Evolutionary conservation across 92 coral and sea anemone species (phyloP).

Genomic region (Parazoanthus atlanticus): DNA sequence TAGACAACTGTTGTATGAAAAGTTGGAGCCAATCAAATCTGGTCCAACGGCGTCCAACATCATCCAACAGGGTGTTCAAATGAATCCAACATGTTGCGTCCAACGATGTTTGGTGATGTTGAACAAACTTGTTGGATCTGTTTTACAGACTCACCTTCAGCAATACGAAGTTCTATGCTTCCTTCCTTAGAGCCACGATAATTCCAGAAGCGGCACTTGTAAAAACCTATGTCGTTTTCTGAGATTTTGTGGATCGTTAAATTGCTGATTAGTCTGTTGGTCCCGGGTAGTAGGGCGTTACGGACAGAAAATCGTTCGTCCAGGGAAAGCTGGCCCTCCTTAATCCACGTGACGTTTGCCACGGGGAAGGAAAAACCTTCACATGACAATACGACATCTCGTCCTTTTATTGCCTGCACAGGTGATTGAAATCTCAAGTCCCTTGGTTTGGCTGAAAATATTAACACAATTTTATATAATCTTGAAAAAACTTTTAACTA

Average conservation of each 20-base stretch:
- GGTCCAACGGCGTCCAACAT: too few relatives aligned
- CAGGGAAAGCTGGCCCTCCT: neutral
- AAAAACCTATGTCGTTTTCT: neutral
- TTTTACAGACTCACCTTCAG: neutral
- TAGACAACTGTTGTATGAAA: too few relatives aligned
- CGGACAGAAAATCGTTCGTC: neutral
- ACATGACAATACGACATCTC: slow-evolving; percentile 8
- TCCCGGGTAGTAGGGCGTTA: neutral
- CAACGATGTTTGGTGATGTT: too few relatives aligned
- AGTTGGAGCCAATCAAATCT: too few relatives aligned
- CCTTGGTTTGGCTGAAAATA: slow-evolving; percentile 26
- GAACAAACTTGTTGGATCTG: too few relatives aligned
- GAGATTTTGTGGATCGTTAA: slow-evolving; percentile 9
- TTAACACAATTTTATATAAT: neutral
- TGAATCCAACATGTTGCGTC: too few relatives aligned
- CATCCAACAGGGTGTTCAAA: too few relatives aligned
- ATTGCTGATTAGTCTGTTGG: slow-evolving; percentile 8
- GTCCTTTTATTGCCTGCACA: neutral
- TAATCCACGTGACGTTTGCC: slow-evolving; percentile 26
- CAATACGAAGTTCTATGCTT: slow-evolving; percentile 12
- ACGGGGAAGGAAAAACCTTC: slow-evolving; percentile 21
- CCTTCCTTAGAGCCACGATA: slow-evolving; percentile 26
- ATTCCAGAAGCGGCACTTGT: slow-evolving; percentile 30
- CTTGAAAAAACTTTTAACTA: too few relatives aligned
- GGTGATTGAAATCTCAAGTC: slow-evolving; percentile 14